Base-by-base conservation (phyloP, 2,888 invertebrate species). In the Noctua janthina region DNA sequence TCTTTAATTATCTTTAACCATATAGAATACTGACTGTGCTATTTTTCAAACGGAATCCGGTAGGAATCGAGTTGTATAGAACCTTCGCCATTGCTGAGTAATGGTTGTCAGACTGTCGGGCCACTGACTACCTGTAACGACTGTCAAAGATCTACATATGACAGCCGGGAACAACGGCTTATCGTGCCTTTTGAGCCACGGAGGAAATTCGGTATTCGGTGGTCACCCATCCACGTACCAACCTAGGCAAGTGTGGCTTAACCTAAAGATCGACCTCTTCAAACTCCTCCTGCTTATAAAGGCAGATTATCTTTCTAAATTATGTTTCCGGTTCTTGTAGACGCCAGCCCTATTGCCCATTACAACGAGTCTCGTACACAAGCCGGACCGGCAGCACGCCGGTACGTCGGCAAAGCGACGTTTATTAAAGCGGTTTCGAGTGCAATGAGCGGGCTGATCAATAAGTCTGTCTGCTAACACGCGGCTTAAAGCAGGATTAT, bases 371-470 rank as follows among this genome's bases (percentile, higher is more conserved):
- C 62, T 79, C 6, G 64, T 15, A 86, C 67, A 77, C 49, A 81
- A 46, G 66, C 15, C 11, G 29, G n/a, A 10, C 54, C 20, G 62
- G n/a, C 23, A 68, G 81, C 20, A 67, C 29, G 15, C 15, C 46
- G 66, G 80, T 1, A 17, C 39, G 39, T 6, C n/a, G 35, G 62
- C 5, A 85, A 69, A 72, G 56, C 35, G 43, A n/a, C 73, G 69
- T 84, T 83, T 84, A 69, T 56, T n/a, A 39, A 66, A 81, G 66
- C 66, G 73, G 72, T 72, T 73, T 75, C 15, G 8, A 70, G 68
- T 17, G 66, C 83, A 78, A 46, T 46, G 78, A 73, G 78, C 82
- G 35, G 39, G 2, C 66, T 86, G 70, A 82, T 84, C 84, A 86
- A 84, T 84, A 84, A 71, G n/a, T 67, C 43, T 49, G 72, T 72